Percentiles rank a stretch among this genome's conserved stretches.
Conservation (phyloP, 2,797 vertebrate species). For the Rhinichthys osculus region DNA sequence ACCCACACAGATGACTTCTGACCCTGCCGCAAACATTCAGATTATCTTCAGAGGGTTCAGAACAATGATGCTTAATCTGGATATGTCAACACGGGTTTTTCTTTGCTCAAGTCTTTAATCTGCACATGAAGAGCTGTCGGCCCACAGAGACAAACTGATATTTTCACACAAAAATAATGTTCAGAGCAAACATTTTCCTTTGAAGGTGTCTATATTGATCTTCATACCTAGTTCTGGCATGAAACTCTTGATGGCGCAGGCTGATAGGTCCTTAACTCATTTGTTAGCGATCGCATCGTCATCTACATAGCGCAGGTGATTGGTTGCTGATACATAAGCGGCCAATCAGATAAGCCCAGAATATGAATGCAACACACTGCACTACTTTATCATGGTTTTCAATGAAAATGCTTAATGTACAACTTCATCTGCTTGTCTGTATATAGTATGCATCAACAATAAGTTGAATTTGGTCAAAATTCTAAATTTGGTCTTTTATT, state of each 20-base stretch:
- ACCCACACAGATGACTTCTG: slow-evolving; percentile 18
- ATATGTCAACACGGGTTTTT: not conserved
- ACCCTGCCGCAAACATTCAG: slow-evolving; percentile 9
- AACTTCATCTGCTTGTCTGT: too few relatives aligned
- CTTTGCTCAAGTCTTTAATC: slow-evolving; percentile 6
- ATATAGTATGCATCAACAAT: too few relatives aligned
- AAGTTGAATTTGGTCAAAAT: too few relatives aligned
- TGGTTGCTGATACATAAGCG: not conserved
- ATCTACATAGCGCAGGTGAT: not conserved
- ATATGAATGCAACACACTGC: too few relatives aligned
- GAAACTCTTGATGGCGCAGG: not conserved
- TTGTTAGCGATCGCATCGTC: too few relatives aligned
- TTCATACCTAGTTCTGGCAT: not conserved
- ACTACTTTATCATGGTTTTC: too few relatives aligned
- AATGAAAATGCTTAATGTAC: too few relatives aligned
- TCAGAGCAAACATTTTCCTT: not conserved
- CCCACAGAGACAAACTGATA: slow-evolving; percentile 6
- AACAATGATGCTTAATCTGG: slow-evolving; percentile 20
- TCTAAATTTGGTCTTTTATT: too few relatives aligned
- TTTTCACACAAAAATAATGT: not conserved
- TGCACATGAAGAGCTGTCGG: not conserved
- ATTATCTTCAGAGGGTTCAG: not conserved
- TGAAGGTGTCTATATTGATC: not conserved
- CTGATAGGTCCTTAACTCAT: not conserved
- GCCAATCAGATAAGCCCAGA: too few relatives aligned